These are phyloP conservation scores for Himalopsyche anomala DNA, from an alignment of 2,888 invertebrate genomes.

Conservation along the genomic window DNA sequence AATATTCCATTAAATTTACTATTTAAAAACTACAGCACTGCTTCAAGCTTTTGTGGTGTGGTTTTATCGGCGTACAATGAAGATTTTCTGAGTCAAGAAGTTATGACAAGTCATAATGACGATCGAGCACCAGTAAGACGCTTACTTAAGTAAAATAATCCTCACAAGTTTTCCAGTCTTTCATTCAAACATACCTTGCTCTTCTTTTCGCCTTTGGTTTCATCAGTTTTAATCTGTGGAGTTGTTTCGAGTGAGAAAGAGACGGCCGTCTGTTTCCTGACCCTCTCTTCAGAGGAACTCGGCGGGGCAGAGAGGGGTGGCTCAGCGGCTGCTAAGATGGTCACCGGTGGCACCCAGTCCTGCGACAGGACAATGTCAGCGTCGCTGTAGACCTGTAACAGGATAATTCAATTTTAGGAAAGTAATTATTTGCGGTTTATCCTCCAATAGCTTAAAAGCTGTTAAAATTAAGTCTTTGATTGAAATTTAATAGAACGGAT, in stretches of 20 bases:
- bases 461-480: not conserved
- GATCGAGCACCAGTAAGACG: too few relatives aligned
- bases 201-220: constrained; percentile 81
- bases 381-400: constrained; percentile 84
- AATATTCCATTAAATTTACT: too few relatives aligned
- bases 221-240: constrained; percentile 74
- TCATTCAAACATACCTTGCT: constrained; percentile 79
- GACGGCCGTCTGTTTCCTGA: constrained; percentile 74
- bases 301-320: constrained; percentile 78
- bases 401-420: too few relatives aligned
- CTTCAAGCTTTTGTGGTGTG: too few relatives aligned
- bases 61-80: too few relatives aligned
- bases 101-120: too few relatives aligned
- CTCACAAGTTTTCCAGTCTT: too few relatives aligned
- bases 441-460: not conserved
- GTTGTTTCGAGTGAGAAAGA: constrained; percentile 75
- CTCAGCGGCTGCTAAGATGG: constrained; percentile 83
- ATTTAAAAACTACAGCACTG: too few relatives aligned
- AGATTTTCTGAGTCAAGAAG: too few relatives aligned
- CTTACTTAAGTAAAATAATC: too few relatives aligned
- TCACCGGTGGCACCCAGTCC: constrained; percentile 92
- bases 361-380: constrained; percentile 91
- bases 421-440: not conserved
- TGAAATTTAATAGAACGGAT: not conserved
- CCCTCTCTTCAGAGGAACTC: constrained; percentile 75